A percentile compares a stretch with the other conserved stretches of the same genome.
Evolutionary conservation across 2,888 invertebrate species (phyloP).

Genomic region (Pocota personata): DNA sequence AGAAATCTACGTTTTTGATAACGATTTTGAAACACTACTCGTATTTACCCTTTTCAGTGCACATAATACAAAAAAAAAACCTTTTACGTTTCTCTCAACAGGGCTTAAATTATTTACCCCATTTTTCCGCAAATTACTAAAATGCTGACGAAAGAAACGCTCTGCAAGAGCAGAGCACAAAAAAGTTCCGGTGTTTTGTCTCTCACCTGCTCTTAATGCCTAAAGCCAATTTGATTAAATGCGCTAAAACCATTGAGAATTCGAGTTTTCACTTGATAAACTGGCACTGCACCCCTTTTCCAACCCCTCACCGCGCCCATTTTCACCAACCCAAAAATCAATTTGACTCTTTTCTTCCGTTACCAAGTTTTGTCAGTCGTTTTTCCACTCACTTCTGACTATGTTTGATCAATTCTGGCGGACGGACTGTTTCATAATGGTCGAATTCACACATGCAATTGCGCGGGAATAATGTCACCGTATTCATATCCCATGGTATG

Average conservation of each 20-base stretch:
- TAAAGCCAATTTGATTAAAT: constrained; percentile 33
- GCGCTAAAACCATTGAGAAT: constrained; percentile 30
- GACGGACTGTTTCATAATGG: constrained; percentile 46
- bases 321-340: constrained; percentile 30
- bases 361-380: constrained; percentile 29
- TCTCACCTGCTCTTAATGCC: constrained; percentile 50
- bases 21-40: too few species aligned
- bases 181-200: constrained; percentile 40
- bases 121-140: background rate
- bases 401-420: constrained; percentile 55
- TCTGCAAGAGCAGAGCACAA: constrained; percentile 15
- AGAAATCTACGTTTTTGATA: too few species aligned
- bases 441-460: constrained; percentile 59
- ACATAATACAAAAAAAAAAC: background rate
- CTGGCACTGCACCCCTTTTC: background rate
- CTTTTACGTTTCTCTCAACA: background rate
- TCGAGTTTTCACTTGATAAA: constrained; percentile 37
- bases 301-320: constrained; percentile 30
- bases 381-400: constrained; percentile 2
- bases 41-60: background rate
- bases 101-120: background rate
- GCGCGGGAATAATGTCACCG: constrained; percentile 37
- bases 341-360: constrained; percentile 28
- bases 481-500: constrained; percentile 1
- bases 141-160: background rate